These are phyloP conservation scores for Aplysia californica DNA, from an alignment of 1,140 invertebrate species.

Conservation along the genomic window DNA sequence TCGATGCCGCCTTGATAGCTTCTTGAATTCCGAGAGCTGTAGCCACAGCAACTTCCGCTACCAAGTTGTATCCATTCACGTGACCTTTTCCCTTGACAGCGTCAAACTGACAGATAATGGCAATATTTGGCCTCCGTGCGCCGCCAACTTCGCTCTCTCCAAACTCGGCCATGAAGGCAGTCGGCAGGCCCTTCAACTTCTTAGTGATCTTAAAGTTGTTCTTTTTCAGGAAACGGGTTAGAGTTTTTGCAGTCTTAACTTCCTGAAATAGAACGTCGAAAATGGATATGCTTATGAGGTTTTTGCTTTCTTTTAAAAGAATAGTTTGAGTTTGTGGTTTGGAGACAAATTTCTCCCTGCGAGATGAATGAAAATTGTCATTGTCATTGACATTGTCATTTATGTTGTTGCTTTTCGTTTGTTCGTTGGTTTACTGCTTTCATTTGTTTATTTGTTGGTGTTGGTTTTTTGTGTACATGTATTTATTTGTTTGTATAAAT, in stretches of 20 bases:
- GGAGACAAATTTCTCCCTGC: too few relatives aligned
- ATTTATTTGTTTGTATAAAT: too few relatives aligned
- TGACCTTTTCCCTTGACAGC: neutral
- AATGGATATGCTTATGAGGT: too few relatives aligned
- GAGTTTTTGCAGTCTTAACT: neutral
- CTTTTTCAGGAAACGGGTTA: neutral
- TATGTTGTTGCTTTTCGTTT: too few relatives aligned
- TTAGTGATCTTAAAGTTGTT: neutral
- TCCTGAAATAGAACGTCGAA: too few relatives aligned
- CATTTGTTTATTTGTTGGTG: too few relatives aligned
- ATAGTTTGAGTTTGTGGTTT: too few relatives aligned
- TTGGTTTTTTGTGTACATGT: too few relatives aligned
- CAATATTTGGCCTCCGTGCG: conserved; percentile 5
- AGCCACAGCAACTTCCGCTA: neutral
- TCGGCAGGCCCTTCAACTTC: neutral
- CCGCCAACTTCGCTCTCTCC: neutral
- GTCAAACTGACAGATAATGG: conserved; percentile 7
- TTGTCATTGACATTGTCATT: too few relatives aligned
- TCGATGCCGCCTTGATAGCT: neutral
- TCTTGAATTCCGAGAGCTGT: neutral
- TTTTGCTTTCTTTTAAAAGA: too few relatives aligned
- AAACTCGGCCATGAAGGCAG: conserved; percentile 3
- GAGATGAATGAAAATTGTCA: too few relatives aligned
- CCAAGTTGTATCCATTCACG: conserved; percentile 12
- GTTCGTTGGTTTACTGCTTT: too few relatives aligned